phyloP scores from a whole-genome alignment of 2,797 vertebrate genomes.

The Novumbra hubbsi region DNA sequence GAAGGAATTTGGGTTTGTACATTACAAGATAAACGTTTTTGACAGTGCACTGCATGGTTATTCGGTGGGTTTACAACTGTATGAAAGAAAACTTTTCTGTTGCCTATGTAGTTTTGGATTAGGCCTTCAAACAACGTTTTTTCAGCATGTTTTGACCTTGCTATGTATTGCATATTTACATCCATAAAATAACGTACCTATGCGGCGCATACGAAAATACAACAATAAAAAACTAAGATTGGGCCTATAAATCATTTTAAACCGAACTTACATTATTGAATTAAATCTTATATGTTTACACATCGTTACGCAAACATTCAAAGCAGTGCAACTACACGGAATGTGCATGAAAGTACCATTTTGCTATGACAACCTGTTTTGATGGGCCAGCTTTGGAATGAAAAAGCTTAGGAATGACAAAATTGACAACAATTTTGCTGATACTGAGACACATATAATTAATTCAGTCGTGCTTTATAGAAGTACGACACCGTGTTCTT shows the following conservation, averaged over 20 bases:
- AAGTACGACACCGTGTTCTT: not conserved
- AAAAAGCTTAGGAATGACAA: not conserved
- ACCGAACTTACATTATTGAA: too few species aligned
- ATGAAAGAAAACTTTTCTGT: not conserved
- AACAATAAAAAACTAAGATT: too few species aligned
- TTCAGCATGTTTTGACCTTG: not conserved
- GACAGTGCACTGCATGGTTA: not conserved
- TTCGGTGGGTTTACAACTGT: not conserved
- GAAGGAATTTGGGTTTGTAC: constrained; percentile 38
- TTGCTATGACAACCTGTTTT: not conserved
- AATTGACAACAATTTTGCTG: not conserved
- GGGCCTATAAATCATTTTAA: too few species aligned
- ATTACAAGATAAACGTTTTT: constrained; percentile 22
- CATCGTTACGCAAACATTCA: not conserved
- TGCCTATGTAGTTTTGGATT: not conserved
- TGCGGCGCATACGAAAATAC: not conserved
- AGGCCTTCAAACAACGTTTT: not conserved
- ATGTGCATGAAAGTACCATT: not conserved
- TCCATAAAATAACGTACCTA: not conserved
- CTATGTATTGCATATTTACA: not conserved
- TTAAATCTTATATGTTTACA: not conserved
- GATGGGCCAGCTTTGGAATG: not conserved
- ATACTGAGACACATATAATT: not conserved
- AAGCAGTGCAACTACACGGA: not conserved
- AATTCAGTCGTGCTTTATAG: not conserved